Evolutionary conservation across 2,888 invertebrate genomes (phyloP), one percentile per base, ranked within the genome.

Genomic region (Folsomia candida): DNA sequence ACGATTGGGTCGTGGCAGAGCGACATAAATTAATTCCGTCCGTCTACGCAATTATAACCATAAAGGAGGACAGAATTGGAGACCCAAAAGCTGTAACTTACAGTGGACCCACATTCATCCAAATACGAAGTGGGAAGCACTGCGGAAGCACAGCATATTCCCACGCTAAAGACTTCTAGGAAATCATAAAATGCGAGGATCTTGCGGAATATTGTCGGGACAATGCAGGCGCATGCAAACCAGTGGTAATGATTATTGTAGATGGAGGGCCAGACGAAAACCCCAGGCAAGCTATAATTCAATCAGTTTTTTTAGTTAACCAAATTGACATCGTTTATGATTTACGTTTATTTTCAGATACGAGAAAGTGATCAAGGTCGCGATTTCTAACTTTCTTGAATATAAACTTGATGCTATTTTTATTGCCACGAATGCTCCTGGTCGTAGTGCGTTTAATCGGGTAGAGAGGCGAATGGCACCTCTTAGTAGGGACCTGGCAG

Each of bases 61-160:
- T 82, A 4, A 78, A 79, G 58, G 60, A 63, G 24, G 76, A 80
- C 73, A 75, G 70, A 51, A 57, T 79, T 71, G 81, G 81, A 62
- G 72, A 78, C 59, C 77, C 80, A 70, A 69, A n/a, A 9, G 59
- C 59, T 9, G 82, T 84, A 28, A 67, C 79, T 51, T 83, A 83
- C 70, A 51, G 64, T 25, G 84, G 84, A 11, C 83, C 84, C 64
- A 85, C 83, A 64, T 83, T 82, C 78, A 80, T 84, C 47, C 81
- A 82, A 2, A 80, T 83, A 14, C 59, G 81, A 26, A 79, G 78
- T 66, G 81, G 78, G 4, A 82, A 82, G 67, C 81, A 81, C 69
- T 76, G 72, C 54, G 78, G 76, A 18, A 80, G 79, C 3, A 80
- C 78, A 22, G 80, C 82, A 26, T 65, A 62, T 24, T 76, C n/a